These are phyloP conservation scores for Hippolais icterina DNA, from an alignment of 2,113 vertebrate genomes.

Conservation along the genomic window DNA sequence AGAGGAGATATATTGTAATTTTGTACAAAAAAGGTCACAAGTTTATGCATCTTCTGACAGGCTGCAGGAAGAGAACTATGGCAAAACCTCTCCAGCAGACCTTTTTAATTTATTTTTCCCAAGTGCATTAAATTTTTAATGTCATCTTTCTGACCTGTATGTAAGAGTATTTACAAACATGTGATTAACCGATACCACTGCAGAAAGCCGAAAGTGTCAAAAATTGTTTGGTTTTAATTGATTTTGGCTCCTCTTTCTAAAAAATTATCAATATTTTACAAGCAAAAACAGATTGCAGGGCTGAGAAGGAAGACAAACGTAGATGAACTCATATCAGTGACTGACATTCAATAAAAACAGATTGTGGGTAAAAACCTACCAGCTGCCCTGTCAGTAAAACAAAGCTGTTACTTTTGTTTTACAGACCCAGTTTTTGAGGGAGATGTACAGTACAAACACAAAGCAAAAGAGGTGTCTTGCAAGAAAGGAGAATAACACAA, in stretches of 20 bases:
- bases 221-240: conserved; percentile 61
- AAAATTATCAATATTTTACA: background rate
- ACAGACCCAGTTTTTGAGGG: background rate
- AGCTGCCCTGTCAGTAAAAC: background rate
- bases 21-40: conserved; percentile 75
- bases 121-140: conserved; percentile 71
- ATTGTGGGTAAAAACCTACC: background rate
- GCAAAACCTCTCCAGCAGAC: conserved; percentile 62
- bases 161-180: conserved; percentile 69
- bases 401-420: background rate
- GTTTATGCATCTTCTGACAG: conserved; percentile 74
- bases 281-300: background rate
- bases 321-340: background rate
- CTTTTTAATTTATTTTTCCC: conserved; percentile 73
- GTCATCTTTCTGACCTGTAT: conserved; percentile 63
- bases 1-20: conserved; percentile 76
- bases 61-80: conserved; percentile 35
- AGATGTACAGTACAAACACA: background rate
- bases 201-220: conserved; percentile 16
- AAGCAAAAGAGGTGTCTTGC: background rate
- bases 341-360: background rate
- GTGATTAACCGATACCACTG: conserved; percentile 60
- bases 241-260: conserved; percentile 49
- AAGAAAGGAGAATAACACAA: background rate
- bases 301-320: background rate